Base-by-base conservation (phyloP, 2,888 invertebrate species). In the Harmothoe impar region DNA sequence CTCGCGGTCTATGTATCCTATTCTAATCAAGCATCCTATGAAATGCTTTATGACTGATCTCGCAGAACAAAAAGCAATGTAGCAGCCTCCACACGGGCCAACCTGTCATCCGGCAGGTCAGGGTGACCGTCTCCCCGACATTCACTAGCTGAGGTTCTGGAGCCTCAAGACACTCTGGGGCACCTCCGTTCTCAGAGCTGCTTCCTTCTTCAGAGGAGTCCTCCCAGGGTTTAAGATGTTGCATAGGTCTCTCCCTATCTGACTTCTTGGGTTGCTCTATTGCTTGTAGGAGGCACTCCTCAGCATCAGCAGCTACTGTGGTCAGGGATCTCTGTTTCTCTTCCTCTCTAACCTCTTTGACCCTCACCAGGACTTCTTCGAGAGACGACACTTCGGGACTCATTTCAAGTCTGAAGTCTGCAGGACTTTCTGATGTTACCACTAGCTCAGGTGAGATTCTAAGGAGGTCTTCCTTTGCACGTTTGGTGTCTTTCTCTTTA, bases 291-390 rank as follows among this genome's bases (percentile, higher is more conserved):
- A 31, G 31, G 31, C 77, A 15, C 7, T 15, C n/a, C 17, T 77
- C 77, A 17, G 17, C 5, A 31, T 77, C 77, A n/a, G 20, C 7
- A n/a, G 62, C 12, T 5, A n/a, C 23, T 62, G 62, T 12, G 3
- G 72, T 72, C 20, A 15, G 20, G 29, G 3, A 15, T 29, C 25
- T 25, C 17, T 72, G 29, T 17, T 29, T 72, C 1, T 72, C 72
- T 17, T 72, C 72, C 72, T 29, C 72, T 72, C 29, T 29, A 5
- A 72, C 72, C 72, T 72, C 72, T 72, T 72, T 72, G 72, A 81
- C 90, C 68, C 88, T 88, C 31, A 68, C 72, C 5, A 89, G 78
- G 0, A 77, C 89, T n/a, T 90, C 89, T 29, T 81, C 84, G 0
- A 54, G 25, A 0, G 25, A n/a, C 23, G 35, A 23, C 52, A 88